A percentile compares a stretch with the other conserved stretches of the same genome.
Conservation (phyloP, 1,140 invertebrate species). For the Epicauta chinensis region DNA sequence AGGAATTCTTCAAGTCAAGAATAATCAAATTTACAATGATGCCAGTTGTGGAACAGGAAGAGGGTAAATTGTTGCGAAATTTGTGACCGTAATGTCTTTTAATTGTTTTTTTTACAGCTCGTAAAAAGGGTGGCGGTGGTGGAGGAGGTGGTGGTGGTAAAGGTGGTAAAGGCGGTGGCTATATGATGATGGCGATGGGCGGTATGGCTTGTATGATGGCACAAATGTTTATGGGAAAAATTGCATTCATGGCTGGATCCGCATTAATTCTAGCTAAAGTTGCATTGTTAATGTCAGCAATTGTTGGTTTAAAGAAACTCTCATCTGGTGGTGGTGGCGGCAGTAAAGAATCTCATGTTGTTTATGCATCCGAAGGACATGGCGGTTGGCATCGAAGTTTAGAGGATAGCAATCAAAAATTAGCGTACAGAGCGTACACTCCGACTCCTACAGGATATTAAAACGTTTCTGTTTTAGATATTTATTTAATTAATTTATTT, state of each 20-base stretch:
- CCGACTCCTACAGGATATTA: constrained; percentile 12
- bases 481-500: constrained; percentile 19
- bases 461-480: too few relatives aligned
- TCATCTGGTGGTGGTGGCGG: constrained; percentile 47
- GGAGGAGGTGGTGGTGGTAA: constrained; percentile 46
- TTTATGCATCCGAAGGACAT: constrained; percentile 47
- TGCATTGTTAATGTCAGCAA: constrained; percentile 56
- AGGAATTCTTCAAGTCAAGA: constrained; percentile 38
- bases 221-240: constrained; percentile 60
- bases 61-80: constrained; percentile 26
- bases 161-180: constrained; percentile 44
- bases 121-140: constrained; percentile 28
- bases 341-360: constrained; percentile 49
- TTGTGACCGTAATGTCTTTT: not conserved
- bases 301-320: constrained; percentile 58
- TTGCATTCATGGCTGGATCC: constrained; percentile 59
- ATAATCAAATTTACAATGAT: constrained; percentile 35
- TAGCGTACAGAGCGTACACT: constrained; percentile 10
- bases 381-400: constrained; percentile 51
- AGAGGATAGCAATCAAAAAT: constrained; percentile 27
- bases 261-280: constrained; percentile 63
- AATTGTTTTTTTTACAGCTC: constrained; percentile 19
- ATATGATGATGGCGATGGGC: constrained; percentile 55
- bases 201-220: constrained; percentile 60
- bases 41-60: constrained; percentile 23